Conservation (phyloP, 1,140 invertebrate genomes). For the Gonioctena quinquepunctata region DNA sequence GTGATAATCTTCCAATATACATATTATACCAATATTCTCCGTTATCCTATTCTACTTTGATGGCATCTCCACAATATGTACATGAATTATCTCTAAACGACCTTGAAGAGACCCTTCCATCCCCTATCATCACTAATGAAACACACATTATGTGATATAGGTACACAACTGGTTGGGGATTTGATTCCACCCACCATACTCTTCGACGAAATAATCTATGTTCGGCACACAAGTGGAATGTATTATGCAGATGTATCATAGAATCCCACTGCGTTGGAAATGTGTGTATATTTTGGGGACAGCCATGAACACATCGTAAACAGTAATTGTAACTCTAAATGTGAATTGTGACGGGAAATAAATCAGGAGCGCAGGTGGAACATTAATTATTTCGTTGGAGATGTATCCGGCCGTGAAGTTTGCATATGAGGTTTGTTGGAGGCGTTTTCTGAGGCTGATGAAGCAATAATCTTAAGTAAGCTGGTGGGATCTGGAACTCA, state of each 20-base stretch:
- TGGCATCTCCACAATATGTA: too few relatives aligned
- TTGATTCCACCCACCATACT: neutral
- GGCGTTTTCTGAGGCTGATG: too few relatives aligned
- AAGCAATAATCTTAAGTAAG: too few relatives aligned
- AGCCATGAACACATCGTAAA: neutral
- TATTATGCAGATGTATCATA: slow-evolving; percentile 4
- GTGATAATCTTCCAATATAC: too few relatives aligned
- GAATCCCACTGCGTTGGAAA: neutral
- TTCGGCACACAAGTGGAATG: neutral
- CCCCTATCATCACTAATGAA: neutral
- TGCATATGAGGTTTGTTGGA: too few relatives aligned
- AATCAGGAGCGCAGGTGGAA: neutral
- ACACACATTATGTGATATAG: neutral
- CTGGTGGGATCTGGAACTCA: too few relatives aligned
- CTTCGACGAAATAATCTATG: neutral
- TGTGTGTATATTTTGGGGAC: neutral
- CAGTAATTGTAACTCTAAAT: slow-evolving; percentile 10
- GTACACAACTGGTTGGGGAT: neutral
- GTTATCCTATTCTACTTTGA: too few relatives aligned
- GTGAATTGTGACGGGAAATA: neutral
- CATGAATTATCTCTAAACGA: neutral
- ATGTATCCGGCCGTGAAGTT: neutral
- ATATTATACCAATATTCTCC: too few relatives aligned
- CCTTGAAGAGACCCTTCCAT: neutral
- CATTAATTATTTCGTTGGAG: neutral